Evolutionary conservation across 2,888 invertebrate genomes (phyloP).

Genomic region (Dicyrtomina minuta): DNA sequence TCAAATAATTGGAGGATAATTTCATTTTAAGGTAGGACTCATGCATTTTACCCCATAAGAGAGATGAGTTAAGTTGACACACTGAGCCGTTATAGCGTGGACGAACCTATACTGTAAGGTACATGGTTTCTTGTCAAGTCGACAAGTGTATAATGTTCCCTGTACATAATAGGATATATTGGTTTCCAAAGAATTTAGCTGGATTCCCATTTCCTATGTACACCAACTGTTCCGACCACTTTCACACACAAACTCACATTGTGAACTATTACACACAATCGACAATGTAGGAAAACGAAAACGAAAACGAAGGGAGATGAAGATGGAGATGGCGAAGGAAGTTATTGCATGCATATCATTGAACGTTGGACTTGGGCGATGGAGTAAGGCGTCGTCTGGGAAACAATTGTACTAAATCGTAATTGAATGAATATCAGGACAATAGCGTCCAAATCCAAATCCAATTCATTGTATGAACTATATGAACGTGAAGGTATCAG

Average conservation of each 20-base stretch:
- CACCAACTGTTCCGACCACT: slow-evolving; percentile 1
- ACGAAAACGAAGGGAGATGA: background rate
- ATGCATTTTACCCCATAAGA: background rate
- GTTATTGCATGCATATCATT: background rate
- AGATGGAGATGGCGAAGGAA: background rate
- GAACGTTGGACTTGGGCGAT: background rate
- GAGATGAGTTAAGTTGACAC: background rate
- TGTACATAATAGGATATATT: too few relatives aligned
- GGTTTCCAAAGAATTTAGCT: too few relatives aligned
- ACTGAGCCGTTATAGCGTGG: too few relatives aligned
- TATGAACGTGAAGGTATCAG: too few relatives aligned
- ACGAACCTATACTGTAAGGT: too few relatives aligned
- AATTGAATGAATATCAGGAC: background rate
- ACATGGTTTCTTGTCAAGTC: too few relatives aligned
- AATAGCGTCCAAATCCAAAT: too few relatives aligned
- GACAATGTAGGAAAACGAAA: too few relatives aligned
- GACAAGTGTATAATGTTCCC: too few relatives aligned
- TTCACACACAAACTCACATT: background rate
- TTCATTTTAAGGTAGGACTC: background rate
- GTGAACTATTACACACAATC: too few relatives aligned
- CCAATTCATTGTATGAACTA: too few relatives aligned
- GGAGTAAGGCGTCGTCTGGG: too few relatives aligned
- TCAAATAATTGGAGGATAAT: background rate
- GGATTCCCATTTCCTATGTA: background rate
- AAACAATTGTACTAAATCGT: background rate